Conservation (phyloP, 2,113 vertebrate species). For the Apus apus region DNA sequence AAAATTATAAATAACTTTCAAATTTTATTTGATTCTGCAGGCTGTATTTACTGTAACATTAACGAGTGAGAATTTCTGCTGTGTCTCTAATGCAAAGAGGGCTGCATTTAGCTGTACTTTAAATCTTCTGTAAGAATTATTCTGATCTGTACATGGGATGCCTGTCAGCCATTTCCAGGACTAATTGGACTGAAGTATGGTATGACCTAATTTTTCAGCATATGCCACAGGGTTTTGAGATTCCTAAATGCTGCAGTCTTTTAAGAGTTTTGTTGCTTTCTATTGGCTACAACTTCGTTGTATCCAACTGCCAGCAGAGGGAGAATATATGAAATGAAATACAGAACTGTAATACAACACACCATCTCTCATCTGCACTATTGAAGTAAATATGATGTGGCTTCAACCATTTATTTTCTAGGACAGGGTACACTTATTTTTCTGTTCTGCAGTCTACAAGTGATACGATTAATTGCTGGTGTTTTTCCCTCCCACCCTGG, state of each 20-base stretch:
- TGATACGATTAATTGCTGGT: not conserved
- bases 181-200: constrained; percentile 35
- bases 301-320: constrained; percentile 74
- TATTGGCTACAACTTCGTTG: not conserved
- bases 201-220: constrained; percentile 27
- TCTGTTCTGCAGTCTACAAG: not conserved
- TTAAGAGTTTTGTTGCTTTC: constrained; percentile 25
- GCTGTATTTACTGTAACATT: not conserved
- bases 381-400: constrained; percentile 50
- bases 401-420: constrained; percentile 66
- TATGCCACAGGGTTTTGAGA: not conserved
- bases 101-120: not conserved
- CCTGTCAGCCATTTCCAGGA: constrained; percentile 14
- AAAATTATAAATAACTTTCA: not conserved
- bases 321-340: constrained; percentile 69
- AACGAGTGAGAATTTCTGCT: not conserved
- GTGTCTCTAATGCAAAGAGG: not conserved
- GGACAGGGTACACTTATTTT: constrained; percentile 33
- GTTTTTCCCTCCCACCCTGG: not conserved
- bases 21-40: not conserved
- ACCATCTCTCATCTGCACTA: not conserved
- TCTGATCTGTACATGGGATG: not conserved
- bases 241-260: constrained; percentile 6
- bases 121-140: constrained; percentile 7
- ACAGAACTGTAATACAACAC: not conserved